These are phyloP conservation scores for Tipula confusa DNA, from an alignment of 2,888 invertebrate genomes.

Conservation along the genomic window DNA sequence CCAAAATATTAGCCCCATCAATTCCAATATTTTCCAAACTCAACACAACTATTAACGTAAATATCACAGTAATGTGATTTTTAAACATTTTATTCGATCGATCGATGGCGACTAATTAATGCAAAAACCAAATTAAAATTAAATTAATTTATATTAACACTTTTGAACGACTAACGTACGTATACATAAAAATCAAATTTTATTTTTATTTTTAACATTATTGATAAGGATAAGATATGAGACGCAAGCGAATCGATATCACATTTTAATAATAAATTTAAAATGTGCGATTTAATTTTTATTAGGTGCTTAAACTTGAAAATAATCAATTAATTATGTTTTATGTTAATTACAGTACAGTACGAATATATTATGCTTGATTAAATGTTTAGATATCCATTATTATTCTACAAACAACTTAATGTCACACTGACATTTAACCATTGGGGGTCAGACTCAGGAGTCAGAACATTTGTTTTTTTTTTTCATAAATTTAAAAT, in stretches of 20 bases:
- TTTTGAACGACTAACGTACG: background rate
- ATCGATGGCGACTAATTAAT: background rate
- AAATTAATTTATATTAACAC: background rate
- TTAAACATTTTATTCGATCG: background rate
- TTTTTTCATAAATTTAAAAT: background rate
- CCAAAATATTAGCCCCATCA: constrained; percentile 43
- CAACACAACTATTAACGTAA: background rate
- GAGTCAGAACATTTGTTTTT: too few species aligned
- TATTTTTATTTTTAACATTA: constrained; percentile 10
- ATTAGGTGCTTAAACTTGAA: background rate
- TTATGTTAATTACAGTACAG: background rate
- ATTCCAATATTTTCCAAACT: too few species aligned
- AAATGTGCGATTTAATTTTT: background rate
- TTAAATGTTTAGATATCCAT: background rate
- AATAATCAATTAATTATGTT: background rate
- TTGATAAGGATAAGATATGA: background rate
- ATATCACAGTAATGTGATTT: background rate
- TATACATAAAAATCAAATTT: background rate
- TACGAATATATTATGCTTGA: background rate
- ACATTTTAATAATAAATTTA: background rate
- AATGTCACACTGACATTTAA: background rate
- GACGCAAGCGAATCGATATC: background rate
- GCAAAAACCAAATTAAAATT: background rate
- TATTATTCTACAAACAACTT: background rate
- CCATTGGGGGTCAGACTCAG: background rate